phyloP scores from a whole-genome alignment of 2,113 vertebrate genomes.

The Furnarius figulus region DNA sequence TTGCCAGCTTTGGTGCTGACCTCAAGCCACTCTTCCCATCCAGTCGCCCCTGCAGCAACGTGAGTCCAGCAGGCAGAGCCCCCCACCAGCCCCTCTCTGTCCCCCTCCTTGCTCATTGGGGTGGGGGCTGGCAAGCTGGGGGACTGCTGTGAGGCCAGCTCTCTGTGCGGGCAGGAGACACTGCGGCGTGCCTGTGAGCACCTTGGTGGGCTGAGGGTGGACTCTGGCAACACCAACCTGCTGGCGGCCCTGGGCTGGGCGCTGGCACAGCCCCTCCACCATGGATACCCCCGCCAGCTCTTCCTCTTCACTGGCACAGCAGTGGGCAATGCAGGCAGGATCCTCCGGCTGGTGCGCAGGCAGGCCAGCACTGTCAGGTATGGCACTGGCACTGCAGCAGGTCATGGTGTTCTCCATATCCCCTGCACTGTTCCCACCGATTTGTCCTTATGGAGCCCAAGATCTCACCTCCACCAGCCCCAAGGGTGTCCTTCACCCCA shows the following conservation, averaged over 20 bases:
- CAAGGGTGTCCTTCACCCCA: not conserved
- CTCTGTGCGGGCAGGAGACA: constrained; percentile 71
- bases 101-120: not conserved
- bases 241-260: constrained; percentile 85
- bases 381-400: rapidly evolving
- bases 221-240: constrained; percentile 76
- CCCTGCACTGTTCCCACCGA: rapidly evolving
- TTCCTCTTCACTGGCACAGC: constrained; percentile 83
- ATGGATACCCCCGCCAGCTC: constrained; percentile 88
- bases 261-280: constrained; percentile 84
- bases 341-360: constrained; percentile 88
- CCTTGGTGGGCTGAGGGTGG: constrained; percentile 75
- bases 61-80: constrained; percentile 49
- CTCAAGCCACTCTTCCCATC: constrained; percentile 84
- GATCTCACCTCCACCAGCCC: rapidly evolving
- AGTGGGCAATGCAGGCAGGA: constrained; percentile 67
- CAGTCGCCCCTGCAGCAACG: constrained; percentile 88
- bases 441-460: not conserved
- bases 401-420: rapidly evolving
- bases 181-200: constrained; percentile 80
- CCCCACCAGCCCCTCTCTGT: rapidly evolving
- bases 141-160: rapidly evolving
- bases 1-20: constrained; percentile 78
- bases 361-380: constrained; percentile 88
- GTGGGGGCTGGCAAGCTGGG: rapidly evolving